phyloP scores from a whole-genome alignment of 1,140 invertebrate genomes.

The Leptestheria dahalacensis region DNA sequence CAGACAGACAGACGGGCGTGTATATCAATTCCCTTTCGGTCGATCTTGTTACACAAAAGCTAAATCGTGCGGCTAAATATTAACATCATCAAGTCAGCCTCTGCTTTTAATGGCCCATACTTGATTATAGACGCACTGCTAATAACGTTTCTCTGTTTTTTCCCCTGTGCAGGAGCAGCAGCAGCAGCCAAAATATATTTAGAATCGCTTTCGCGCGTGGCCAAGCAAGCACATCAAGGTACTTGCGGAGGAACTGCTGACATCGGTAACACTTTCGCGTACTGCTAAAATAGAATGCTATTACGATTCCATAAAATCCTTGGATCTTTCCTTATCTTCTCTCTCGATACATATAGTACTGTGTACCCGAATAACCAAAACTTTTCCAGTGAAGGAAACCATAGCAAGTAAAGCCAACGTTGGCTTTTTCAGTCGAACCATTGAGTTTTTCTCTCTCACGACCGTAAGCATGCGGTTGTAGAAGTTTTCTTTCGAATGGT shows the following conservation, averaged over 20 bases:
- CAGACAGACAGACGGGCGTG: too few relatives aligned
- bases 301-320: not conserved
- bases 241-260: slow-evolving; percentile 75
- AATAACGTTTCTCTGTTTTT: not conserved
- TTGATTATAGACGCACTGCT: not conserved
- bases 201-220: slow-evolving; percentile 69
- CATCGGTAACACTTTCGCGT: slow-evolving; percentile 50
- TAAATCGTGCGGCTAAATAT: too few relatives aligned
- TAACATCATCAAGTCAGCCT: too few relatives aligned
- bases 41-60: too few relatives aligned
- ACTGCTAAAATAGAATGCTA: not conserved
- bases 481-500: too few relatives aligned
- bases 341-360: not conserved
- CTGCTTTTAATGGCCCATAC: too few relatives aligned
- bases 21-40: too few relatives aligned
- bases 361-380: not conserved
- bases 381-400: too few relatives aligned
- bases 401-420: too few relatives aligned
- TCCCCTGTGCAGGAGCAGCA: slow-evolving; percentile 52
- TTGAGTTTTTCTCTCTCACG: too few relatives aligned
- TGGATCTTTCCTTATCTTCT: not conserved
- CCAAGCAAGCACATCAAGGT: slow-evolving; percentile 68
- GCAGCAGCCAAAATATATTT: slow-evolving; percentile 71
- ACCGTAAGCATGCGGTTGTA: too few relatives aligned
- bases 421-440: too few relatives aligned